Base-by-base conservation (phyloP, 2,113 vertebrate species). In the Pseudopipra pipra region DNA sequence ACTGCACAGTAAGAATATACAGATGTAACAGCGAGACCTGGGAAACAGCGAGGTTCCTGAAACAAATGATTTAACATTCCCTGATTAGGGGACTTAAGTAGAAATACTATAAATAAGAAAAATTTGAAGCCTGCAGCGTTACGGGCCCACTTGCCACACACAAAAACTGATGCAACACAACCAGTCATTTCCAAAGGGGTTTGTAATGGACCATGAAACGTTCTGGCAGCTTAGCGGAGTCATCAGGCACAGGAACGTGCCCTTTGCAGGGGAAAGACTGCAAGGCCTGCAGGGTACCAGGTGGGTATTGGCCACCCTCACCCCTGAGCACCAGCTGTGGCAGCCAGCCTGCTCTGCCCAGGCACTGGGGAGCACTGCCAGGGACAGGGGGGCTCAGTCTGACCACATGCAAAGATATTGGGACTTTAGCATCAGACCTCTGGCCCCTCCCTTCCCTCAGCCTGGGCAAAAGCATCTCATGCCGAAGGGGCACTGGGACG, bases 21-120 rank as follows among this genome's bases (percentile, higher is more conserved):
- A 67, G 90, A 89, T 85, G 91, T 79, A 94, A 94, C 95, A 97
- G 93, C 31, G n/a, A 93, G 95, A 90, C 92, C 90, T 47, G 24
- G 91, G 85, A 79, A 89, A 91, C 89, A 93, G 81, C 31, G 0
- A 90, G 93, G 83, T 88, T 94, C 92, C 95, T 84, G 63, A 85
- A 92, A 91, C 86, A 63, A 91, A 61, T 51, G 73, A 94, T 87
- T 94, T n/a, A 5, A 44, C 0, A 11, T 70, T 96, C 91, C 92
- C 94, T 86, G 68, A 92, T 83, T 6, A 79, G 28, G 95, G 95
- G 73, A 92, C 80, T 89, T 39, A 17, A 79, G 92, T 87, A 94
- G 85, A 95, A 96, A 94, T 72, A 92, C 86, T 71, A 97, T 96
- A 97, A 93, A 96, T 96, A 95, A 95, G 92, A 89, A 87, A 75